Conservation (phyloP, 1,140 invertebrate species). For the Pseudomyrmex sp. region DNA sequence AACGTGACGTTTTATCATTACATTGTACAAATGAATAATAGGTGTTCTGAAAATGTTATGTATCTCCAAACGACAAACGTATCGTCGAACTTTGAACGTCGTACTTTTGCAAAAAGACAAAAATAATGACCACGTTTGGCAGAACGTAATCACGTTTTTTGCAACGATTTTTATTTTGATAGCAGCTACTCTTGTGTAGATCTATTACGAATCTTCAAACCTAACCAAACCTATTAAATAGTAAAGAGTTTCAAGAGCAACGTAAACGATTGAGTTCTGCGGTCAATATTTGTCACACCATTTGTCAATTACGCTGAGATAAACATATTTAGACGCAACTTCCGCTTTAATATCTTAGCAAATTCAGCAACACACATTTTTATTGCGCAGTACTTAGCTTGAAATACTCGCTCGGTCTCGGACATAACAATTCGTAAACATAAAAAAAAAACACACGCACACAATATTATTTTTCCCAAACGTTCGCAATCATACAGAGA, state of each 20-base stretch:
- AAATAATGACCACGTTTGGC: neutral
- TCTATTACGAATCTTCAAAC: too few relatives aligned
- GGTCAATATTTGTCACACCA: neutral
- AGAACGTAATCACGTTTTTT: too few relatives aligned
- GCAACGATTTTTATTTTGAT: too few relatives aligned
- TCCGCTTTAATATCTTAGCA: constrained; percentile 15
- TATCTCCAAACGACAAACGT: neutral
- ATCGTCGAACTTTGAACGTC: neutral
- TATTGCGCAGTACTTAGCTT: constrained; percentile 1
- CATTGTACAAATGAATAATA: neutral
- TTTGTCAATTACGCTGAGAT: constrained; percentile 18
- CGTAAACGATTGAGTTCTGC: neutral
- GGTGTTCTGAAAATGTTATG: constrained; percentile 3
- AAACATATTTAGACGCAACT: constrained; percentile 33
- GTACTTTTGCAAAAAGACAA: neutral
- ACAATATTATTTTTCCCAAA: neutral
- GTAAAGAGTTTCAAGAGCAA: too few relatives aligned
- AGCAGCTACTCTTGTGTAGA: too few relatives aligned
- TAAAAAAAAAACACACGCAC: neutral
- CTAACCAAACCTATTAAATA: too few relatives aligned
- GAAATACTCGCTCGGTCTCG: neutral
- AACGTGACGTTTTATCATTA: neutral
- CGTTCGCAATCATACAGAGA: neutral
- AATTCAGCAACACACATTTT: constrained; percentile 28
- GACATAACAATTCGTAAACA: neutral